Evolutionary conservation across 2,797 vertebrate genomes (phyloP), one percentile per base, ranked within the genome.

Genomic region (Schizopygopsis pylzovi): DNA sequence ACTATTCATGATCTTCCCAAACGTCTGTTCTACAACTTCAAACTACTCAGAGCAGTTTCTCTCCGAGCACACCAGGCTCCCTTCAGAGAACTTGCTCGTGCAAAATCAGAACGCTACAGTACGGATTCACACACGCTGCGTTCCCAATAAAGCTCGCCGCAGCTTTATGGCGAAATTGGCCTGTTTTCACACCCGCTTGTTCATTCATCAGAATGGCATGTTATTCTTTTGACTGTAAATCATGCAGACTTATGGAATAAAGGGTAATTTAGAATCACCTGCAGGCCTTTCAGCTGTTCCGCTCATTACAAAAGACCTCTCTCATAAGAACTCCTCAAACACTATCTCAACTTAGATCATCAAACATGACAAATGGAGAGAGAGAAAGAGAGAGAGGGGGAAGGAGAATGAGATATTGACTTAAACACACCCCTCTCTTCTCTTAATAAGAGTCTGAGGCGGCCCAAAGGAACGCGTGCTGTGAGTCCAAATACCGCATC

Each of bases 1-100:
- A 90, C 86, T 90, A 87, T 89, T 91, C 87, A 82, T 92, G 93
- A 94, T 92, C 93, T 94, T 93, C 91, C 89, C 88, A 88, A 90
- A 87, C 85, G 81, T 82, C 70, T 85, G 83, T 63, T 73, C 43
- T 39, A 85, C 76, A 85, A 85, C 84, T 76, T 47, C 71, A 81
- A 78, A 85, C 82, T 82, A 77, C 87, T 88, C 65, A 22, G 61
- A 81, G 45, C 43, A 16, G 54, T 65, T 77, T 86, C 70, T 67
- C 56, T 70, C 49, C 4, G 1, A 85, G 76, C 8, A 6, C 52
- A 63, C 3, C 4, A 68, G 49, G 73, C 63, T 85, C 37, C 75
- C 54, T 63, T 83, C 25, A 45, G 79, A 83, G 81, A 83, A 70
- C 41, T 84, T 0, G 10, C 61, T 41, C 1, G 28, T 47, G 59